Conservation (phyloP, 1,140 invertebrate genomes). For the Papilio polytes region DNA sequence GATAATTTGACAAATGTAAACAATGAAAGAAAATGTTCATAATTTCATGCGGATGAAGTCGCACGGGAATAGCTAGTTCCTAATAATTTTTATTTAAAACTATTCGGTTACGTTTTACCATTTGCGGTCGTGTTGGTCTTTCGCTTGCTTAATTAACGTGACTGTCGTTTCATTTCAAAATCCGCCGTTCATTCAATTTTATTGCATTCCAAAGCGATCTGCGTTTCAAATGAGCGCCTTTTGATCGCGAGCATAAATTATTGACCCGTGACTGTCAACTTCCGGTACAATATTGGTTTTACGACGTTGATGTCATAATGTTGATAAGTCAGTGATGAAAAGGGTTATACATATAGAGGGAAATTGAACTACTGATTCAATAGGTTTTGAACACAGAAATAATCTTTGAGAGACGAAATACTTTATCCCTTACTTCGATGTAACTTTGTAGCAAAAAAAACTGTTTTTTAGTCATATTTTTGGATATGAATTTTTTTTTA, state of each 20-base stretch:
- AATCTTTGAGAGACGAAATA: neutral
- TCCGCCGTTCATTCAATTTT: neutral
- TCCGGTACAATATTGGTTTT: slow-evolving; percentile 24
- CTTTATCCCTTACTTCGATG: neutral
- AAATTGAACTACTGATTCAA: neutral
- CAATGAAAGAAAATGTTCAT: no score
- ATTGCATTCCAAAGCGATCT: slow-evolving; percentile 19
- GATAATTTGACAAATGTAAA: no score
- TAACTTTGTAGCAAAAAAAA: no score
- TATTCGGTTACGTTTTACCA: neutral
- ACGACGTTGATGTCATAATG: neutral
- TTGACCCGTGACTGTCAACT: slow-evolving; percentile 1
- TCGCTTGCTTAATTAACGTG: slow-evolving; percentile 8
- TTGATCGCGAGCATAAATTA: slow-evolving; percentile 4
- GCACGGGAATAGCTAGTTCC: no score
- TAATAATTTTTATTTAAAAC: neutral
- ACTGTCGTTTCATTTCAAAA: slow-evolving; percentile 33
- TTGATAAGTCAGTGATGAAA: neutral
- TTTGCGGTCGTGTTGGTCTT: slow-evolving; percentile 1
- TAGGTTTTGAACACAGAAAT: neutral
- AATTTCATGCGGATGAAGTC: no score
- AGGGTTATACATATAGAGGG: neutral
- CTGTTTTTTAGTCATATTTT: no score
- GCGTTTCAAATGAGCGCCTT: slow-evolving; percentile 17
- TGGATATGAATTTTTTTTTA: no score